Percentiles rank a stretch among this genome's conserved stretches.
These are phyloP conservation scores for Mactra quadrangularis DNA, from an alignment of 1,140 invertebrate genomes.

Conservation along the genomic window DNA sequence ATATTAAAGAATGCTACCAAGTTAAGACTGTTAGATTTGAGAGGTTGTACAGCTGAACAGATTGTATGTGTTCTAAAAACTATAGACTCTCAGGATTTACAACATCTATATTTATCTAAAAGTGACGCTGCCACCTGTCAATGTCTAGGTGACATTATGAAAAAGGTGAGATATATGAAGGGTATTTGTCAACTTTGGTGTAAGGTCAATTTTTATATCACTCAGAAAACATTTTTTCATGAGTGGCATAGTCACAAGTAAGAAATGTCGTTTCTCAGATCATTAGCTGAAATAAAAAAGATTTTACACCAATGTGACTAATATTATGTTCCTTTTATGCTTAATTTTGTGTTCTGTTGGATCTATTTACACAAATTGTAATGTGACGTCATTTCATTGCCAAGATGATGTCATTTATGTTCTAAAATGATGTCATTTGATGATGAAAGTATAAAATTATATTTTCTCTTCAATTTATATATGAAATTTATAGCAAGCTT, in stretches of 20 bases:
- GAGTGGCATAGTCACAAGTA: neutral
- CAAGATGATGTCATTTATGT: too few species aligned
- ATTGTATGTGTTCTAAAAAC: neutral
- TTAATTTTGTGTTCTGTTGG: too few species aligned
- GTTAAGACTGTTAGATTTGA: constrained; percentile 40
- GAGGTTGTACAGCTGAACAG: constrained; percentile 15
- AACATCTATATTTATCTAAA: constrained; percentile 41
- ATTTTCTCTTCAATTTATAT: too few species aligned
- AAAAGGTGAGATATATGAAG: constrained; percentile 36
- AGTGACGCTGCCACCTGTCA: constrained; percentile 20
- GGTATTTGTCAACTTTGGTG: too few species aligned
- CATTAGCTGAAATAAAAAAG: neutral
- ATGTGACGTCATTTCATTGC: too few species aligned
- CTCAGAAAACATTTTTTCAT: neutral
- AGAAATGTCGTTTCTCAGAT: neutral
- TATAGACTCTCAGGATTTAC: constrained; percentile 10
- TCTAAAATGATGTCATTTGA: too few species aligned
- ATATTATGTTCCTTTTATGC: too few species aligned
- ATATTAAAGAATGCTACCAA: constrained; percentile 40
- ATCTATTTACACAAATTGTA: too few species aligned
- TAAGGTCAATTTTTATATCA: too few species aligned
- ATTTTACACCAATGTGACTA: too few species aligned
- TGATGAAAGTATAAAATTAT: too few species aligned
- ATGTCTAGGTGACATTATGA: constrained; percentile 8
- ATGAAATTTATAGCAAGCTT: too few species aligned